Percentiles rank a stretch among this genome's conserved stretches.
Evolutionary conservation across 2,797 vertebrate genomes (phyloP).

Genomic region (Clarias pachynema): DNA sequence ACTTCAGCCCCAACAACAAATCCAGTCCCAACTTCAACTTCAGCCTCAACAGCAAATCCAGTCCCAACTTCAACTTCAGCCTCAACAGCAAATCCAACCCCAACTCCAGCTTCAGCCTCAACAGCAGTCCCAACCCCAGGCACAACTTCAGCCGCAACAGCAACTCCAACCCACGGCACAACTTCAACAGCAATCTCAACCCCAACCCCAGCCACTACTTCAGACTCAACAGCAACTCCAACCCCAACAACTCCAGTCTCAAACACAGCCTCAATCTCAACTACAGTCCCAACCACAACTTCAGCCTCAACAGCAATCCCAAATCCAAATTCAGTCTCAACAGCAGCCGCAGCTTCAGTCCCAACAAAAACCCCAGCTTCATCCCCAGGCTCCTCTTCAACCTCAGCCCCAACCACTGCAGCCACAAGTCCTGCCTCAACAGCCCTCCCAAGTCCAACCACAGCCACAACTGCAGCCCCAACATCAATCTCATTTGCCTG

Average conservation of each 20-base stretch:
- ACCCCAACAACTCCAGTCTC: constrained; percentile 59
- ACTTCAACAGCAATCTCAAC: constrained; percentile 59
- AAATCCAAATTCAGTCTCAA: constrained; percentile 62
- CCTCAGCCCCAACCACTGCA: constrained; percentile 59
- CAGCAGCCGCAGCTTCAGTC: constrained; percentile 50
- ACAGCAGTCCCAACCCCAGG: constrained; percentile 58
- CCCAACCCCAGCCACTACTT: constrained; percentile 52
- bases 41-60: constrained; percentile 48
- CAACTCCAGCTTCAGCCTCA: constrained; percentile 58
- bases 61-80: constrained; percentile 54
- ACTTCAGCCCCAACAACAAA: constrained; percentile 57
- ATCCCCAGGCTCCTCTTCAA: constrained; percentile 42
- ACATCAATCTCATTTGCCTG: constrained; percentile 45
- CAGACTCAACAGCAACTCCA: constrained; percentile 62
- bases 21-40: constrained; percentile 55
- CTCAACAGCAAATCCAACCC: constrained; percentile 57
- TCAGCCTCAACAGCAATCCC: constrained; percentile 40
- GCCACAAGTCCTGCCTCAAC: constrained; percentile 60
- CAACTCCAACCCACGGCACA: constrained; percentile 30
- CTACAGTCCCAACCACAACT: constrained; percentile 60
- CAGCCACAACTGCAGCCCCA: constrained; percentile 55
- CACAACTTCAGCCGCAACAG: constrained; percentile 57
- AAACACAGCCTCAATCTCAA: constrained; percentile 22
- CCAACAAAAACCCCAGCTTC: constrained; percentile 32
- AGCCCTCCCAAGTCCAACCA: constrained; percentile 55